Base-by-base conservation (phyloP, 2,888 invertebrate species). In the Ferrisia virgata region DNA sequence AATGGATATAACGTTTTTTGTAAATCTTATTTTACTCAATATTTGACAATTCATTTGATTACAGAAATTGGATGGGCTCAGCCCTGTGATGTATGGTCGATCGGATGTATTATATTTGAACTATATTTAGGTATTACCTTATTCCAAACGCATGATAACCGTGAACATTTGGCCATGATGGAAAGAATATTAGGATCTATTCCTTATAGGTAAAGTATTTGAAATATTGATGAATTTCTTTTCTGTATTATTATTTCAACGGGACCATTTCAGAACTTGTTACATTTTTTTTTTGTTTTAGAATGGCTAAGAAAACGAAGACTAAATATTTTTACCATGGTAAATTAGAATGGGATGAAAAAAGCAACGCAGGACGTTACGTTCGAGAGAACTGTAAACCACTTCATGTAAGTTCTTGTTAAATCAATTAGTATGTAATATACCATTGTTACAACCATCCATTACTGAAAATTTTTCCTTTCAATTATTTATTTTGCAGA, bases 121-220 rank as follows among this genome's bases (percentile, higher is more conserved):
- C 91, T 99, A 88, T 98, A 99, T 90, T 93, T 98, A 88, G 99
- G 99, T 87, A 96, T 97, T 88, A 99, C 99, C 86, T 92, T 99
- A 87, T 99, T 99, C 92, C 98, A 99, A 93, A 99, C 99, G 53
- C 99, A 99, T 90, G 99, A 99, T 90, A 99, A 99, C 91, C 93
- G 97, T 86, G 99, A 99, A 89, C 99, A 99, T 91, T 92, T 99
- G 88, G 99, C 99, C 87, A 99, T 99, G 99, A 99, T 99, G 99
- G 98, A 99, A 90, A 91, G 98, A 87, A 99, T 99, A 88, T 92
- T 99, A 86, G 99, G 99, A 85, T 94, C 96, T 87, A 94, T 99
- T 89, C 99, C 99, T 82, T 95, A 95, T 90, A 93, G 98, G 97
- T 96, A 90, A 89, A 79, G 64, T 58, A 78, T 76, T 15, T 8